A percentile compares a stretch with the other conserved stretches of the same genome.
These are phyloP conservation scores for Hypomecis atomaria DNA, from an alignment of 2,888 invertebrate genomes.

Conservation along the genomic window DNA sequence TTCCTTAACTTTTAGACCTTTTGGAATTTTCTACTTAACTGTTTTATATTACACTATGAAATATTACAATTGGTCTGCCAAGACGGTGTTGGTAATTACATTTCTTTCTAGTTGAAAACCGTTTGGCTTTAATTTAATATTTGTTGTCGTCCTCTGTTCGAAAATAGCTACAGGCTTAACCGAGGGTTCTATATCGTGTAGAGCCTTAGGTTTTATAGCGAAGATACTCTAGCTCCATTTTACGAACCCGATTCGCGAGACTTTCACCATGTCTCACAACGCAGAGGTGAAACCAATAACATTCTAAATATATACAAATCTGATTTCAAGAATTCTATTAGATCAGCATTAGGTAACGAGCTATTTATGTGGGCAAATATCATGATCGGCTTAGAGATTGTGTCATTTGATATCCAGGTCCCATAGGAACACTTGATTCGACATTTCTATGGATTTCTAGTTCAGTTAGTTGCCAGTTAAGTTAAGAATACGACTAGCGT, in stretches of 20 bases:
- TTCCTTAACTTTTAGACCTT: too few species aligned
- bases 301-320: slow-evolving; percentile 49
- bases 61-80: too few species aligned
- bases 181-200: slow-evolving; percentile 32
- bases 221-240: slow-evolving; percentile 19
- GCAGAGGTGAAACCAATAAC: slow-evolving; percentile 59
- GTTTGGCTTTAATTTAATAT: background rate
- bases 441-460: too few species aligned
- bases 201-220: slow-evolving; percentile 35
- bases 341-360: background rate
- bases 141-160: background rate
- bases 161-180: slow-evolving; percentile 8
- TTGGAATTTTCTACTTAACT: too few species aligned
- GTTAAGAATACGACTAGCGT: too few species aligned
- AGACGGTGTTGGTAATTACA: too few species aligned
- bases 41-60: too few species aligned
- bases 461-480: too few species aligned
- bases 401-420: background rate
- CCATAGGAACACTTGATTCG: background rate
- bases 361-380: background rate
- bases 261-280: slow-evolving; percentile 48
- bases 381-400: background rate
- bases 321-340: slow-evolving; percentile 31
- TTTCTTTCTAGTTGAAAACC: too few species aligned
- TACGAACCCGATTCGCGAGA: slow-evolving; percentile 31